Conservation (phyloP, 2,888 invertebrate species). For the Adelphocoris suturalis region DNA sequence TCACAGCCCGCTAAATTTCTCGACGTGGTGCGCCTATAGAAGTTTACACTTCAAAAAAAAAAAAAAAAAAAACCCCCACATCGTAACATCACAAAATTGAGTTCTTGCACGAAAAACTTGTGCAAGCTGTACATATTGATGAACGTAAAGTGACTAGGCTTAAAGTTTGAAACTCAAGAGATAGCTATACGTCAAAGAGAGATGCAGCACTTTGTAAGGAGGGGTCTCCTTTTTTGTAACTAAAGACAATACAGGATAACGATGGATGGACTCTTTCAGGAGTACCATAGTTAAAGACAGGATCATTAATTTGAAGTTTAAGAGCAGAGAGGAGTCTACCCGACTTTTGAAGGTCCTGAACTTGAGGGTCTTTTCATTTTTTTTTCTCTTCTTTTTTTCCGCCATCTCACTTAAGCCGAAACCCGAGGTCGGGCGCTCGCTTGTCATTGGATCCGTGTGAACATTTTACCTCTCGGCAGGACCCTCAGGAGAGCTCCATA, state of each 20-base stretch:
- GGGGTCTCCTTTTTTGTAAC: background rate
- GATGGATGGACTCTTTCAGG: slow-evolving; percentile 15
- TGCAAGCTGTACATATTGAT: too few species aligned
- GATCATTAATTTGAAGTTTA: background rate
- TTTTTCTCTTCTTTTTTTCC: background rate
- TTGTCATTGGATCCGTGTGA: slow-evolving; percentile 50
- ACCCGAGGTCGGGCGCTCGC: slow-evolving; percentile 47
- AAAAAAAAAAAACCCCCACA: too few species aligned
- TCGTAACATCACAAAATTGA: too few species aligned
- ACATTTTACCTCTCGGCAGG: slow-evolving; percentile 40
- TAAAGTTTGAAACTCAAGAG: too few species aligned
- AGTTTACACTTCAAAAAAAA: too few species aligned
- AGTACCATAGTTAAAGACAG: background rate
- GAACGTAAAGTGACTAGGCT: too few species aligned
- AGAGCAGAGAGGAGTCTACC: background rate
- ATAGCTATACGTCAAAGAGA: too few species aligned
- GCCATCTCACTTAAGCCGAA: slow-evolving; percentile 13
- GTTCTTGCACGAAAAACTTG: too few species aligned
- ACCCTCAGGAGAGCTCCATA: slow-evolving; percentile 17
- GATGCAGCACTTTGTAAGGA: background rate
- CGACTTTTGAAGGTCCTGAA: slow-evolving; percentile 39
- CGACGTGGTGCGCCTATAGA: too few species aligned
- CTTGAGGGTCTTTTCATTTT: background rate
- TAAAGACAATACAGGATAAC: background rate
- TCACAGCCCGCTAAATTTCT: too few species aligned